Evolutionary conservation across 2,113 vertebrate species (phyloP).

Genomic region (Pangasianodon hypophthalmus): DNA sequence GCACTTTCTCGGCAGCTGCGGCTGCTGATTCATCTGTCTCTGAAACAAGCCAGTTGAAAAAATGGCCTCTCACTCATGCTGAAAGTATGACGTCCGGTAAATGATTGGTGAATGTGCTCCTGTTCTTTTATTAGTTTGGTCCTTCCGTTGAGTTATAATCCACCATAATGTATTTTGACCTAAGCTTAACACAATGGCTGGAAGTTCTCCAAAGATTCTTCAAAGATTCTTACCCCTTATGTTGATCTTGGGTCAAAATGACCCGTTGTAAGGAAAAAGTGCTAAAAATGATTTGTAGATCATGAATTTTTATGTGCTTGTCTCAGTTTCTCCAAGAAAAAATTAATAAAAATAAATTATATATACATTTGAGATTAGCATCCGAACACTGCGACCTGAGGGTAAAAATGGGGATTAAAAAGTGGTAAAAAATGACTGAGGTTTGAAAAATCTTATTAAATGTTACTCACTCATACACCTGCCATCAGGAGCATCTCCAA

Average conservation of each 20-base stretch:
- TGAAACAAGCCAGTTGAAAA: constrained; percentile 18
- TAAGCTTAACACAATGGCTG: not conserved
- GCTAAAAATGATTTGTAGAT: not conserved
- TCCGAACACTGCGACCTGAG: not conserved
- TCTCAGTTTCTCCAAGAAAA: not conserved
- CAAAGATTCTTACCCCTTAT: not conserved
- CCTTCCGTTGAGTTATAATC: not conserved
- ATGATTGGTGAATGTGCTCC: constrained; percentile 21
- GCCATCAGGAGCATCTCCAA: not conserved
- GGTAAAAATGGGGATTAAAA: not conserved
- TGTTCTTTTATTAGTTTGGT: constrained; percentile 19
- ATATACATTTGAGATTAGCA: not conserved
- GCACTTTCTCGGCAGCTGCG: constrained; percentile 39
- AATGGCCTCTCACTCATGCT: constrained; percentile 21
- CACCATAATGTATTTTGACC: not conserved
- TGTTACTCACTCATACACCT: not conserved
- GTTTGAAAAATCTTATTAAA: not conserved
- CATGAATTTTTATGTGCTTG: not conserved
- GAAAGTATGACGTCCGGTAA: not conserved
- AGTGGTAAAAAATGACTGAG: not conserved
- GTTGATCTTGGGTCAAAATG: not conserved
- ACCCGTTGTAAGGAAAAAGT: not conserved
- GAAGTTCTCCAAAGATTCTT: not conserved
- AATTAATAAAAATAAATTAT: not conserved
- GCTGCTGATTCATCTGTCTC: constrained; percentile 46